Evolutionary conservation across 2,113 vertebrate genomes (phyloP).

Genomic region (Onychostruthus taczanowskii): DNA sequence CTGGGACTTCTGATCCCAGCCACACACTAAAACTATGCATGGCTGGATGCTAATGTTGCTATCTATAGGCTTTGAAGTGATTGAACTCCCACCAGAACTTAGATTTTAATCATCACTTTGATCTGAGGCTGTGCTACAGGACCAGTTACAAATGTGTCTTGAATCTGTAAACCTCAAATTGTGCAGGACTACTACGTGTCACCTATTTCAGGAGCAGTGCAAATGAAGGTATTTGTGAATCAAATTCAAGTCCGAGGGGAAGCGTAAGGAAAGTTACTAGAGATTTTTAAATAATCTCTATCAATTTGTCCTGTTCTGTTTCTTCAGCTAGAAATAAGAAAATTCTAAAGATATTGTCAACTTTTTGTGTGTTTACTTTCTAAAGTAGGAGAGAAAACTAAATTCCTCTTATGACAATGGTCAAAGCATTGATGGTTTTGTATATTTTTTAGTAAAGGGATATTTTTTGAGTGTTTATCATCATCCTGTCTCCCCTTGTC

Average conservation of each 20-base stretch:
- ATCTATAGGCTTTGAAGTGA: conserved; percentile 63
- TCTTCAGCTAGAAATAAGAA: neutral
- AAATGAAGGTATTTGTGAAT: conserved; percentile 27
- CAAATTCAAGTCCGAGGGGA: neutral
- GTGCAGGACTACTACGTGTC: neutral
- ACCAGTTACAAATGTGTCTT: conserved; percentile 48
- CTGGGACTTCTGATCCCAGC: conserved; percentile 12
- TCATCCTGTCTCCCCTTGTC: neutral
- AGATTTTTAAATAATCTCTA: neutral
- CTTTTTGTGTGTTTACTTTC: neutral
- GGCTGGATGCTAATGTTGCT: conserved; percentile 55
- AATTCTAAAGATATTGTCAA: neutral
- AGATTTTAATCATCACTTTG: conserved; percentile 69
- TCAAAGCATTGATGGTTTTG: neutral
- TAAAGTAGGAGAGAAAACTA: neutral
- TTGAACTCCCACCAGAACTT: conserved; percentile 56
- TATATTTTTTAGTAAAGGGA: neutral
- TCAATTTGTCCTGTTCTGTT: neutral
- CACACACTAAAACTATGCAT: conserved; percentile 19
- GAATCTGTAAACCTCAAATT: conserved; percentile 53
- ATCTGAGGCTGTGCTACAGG: conserved; percentile 54
- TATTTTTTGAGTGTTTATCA: neutral
- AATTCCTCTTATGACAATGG: neutral
- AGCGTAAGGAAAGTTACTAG: neutral
- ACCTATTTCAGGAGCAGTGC: conserved; percentile 18